Percentiles rank a stretch among this genome's conserved stretches.
Evolutionary conservation across 2,797 vertebrate species (phyloP).

Genomic region (Euthynnus affinis): DNA sequence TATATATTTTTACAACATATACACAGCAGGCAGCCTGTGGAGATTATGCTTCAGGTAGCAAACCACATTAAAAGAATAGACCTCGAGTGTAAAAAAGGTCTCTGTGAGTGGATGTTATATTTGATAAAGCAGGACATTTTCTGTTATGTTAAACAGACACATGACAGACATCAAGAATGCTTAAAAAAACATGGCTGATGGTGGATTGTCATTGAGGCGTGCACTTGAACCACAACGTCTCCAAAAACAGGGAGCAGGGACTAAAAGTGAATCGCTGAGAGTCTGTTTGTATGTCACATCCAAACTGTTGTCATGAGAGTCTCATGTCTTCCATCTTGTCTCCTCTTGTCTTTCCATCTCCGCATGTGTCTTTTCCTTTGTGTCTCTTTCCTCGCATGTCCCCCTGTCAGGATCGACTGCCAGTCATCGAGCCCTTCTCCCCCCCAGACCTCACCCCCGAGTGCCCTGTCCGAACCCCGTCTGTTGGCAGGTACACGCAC

Average conservation of each 20-base stretch:
- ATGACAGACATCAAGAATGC: neutral
- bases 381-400: conserved; percentile 50
- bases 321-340: conserved; percentile 20
- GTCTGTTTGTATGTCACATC: conserved; percentile 12
- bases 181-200: neutral
- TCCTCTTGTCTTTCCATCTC: conserved; percentile 20
- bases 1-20: too few species aligned
- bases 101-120: too few species aligned
- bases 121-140: too few species aligned
- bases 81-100: too few species aligned
- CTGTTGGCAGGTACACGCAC: conserved; percentile 73
- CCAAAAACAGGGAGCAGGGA: too few species aligned
- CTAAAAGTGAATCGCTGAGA: neutral
- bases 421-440: conserved; percentile 77
- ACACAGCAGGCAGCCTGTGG: neutral
- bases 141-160: neutral
- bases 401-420: conserved; percentile 75
- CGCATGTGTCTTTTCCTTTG: conserved; percentile 42
- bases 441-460: conserved; percentile 81
- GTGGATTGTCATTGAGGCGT: neutral
- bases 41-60: too few species aligned
- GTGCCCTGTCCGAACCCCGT: conserved; percentile 78
- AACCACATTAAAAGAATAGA: too few species aligned
- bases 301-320: conserved; percentile 10
- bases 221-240: neutral